A percentile compares a stretch with the other conserved stretches of the same genome.
Evolutionary conservation across 2,113 vertebrate species (phyloP).

Genomic region (Hassar affinis): DNA sequence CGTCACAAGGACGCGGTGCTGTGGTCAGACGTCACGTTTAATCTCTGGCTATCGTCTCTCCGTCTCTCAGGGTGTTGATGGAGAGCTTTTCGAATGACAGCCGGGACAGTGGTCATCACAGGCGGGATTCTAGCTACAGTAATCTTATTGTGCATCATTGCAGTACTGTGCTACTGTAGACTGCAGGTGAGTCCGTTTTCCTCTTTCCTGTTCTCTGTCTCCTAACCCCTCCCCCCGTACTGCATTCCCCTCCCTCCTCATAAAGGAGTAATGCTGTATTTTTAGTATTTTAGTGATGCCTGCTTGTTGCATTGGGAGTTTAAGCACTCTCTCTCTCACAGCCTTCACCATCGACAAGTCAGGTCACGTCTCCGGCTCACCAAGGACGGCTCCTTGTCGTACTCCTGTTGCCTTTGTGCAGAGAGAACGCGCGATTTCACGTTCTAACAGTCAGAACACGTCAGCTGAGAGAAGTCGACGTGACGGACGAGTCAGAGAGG

Average conservation of each 20-base stretch:
- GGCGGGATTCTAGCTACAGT: conserved; percentile 98
- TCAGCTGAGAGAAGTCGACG: background rate
- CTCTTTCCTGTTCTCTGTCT: background rate
- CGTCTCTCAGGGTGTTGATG: conserved; percentile 83
- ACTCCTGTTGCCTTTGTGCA: background rate
- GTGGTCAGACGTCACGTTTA: background rate
- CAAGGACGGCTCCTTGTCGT: background rate
- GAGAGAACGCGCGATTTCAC: background rate
- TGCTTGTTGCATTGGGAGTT: too few species aligned
- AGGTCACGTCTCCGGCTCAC: background rate
- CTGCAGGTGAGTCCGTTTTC: conserved; percentile 85
- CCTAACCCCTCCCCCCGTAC: background rate
- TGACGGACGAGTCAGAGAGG: background rate
- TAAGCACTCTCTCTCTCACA: background rate
- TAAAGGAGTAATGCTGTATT: background rate
- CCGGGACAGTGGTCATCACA: conserved; percentile 99
- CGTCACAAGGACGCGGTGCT: background rate
- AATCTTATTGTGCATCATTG: conserved; percentile 96
- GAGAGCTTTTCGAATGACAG: conserved; percentile 99
- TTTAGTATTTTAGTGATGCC: background rate
- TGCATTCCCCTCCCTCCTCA: too few species aligned
- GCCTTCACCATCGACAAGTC: background rate
- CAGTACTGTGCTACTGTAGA: conserved; percentile 96
- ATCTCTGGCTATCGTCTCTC: conserved; percentile 21
- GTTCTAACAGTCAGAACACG: background rate